Evolutionary conservation across 2,113 vertebrate species (phyloP), one percentile per base, ranked within the genome.

Genomic region (Tenrec ecaudatus): DNA sequence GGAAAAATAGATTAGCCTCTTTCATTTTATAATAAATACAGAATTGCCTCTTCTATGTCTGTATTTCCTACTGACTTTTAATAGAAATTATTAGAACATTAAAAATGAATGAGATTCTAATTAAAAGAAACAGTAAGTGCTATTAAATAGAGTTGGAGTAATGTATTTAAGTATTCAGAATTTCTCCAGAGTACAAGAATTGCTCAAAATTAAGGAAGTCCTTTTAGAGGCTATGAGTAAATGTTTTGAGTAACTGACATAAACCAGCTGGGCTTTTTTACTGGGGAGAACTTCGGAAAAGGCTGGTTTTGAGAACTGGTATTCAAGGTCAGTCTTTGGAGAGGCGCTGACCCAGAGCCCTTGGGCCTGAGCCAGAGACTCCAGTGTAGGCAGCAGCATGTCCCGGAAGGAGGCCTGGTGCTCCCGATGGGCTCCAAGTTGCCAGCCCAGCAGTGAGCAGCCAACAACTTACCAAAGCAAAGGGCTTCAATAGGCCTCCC

Each of bases 51-150:
- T 82, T 6, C 27, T 53, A 2, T 36, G 29, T 19, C 25, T 27
- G 0, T 19, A 82, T 91, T 91, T 93, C 75, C 80, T 80, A 36
- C 40, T 43, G 31, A 68, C 33, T 83, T 93, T 88, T 40, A 27
- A 88, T 86, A 77, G 73, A 6, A 95, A 77, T 88, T 53, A 90
- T 90, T 53, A 77, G 71, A 69, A 62, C 43, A 86, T 79, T 87
- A 82, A 95, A 85, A 66, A 60, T 77, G 17, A 91, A 73, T 91
- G 15, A 86, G 94, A 89, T 91, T 86, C 66, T 68, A 85, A 94
- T 40, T 85, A 86, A 90, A 83, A 36, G 15, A 86, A 78, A 4
- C 27, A 73, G 60, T 91, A 89, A 29, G 62, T 78, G 68, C 33
- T 78, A 31, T 68, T 92, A 85, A 89, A 62, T 31, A 81, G 53